Conservation (phyloP, 1,140 invertebrate genomes). For the Anoplolepis gracilipes region DNA sequence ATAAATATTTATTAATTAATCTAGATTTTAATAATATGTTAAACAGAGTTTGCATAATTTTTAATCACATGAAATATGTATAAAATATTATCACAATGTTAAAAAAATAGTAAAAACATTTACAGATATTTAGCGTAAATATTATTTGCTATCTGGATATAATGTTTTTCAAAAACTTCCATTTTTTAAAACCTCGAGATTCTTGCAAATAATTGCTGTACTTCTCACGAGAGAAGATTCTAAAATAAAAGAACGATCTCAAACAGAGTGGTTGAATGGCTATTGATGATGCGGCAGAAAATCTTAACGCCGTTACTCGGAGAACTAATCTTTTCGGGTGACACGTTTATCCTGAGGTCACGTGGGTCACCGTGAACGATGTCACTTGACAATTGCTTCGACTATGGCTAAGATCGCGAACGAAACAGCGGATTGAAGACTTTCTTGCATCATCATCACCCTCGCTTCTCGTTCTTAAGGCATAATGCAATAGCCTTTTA, state of each 20-base stretch:
- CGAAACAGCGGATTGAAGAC: slow-evolving; percentile 54
- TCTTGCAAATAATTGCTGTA: background rate
- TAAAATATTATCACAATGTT: too few relatives aligned
- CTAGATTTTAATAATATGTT: too few relatives aligned
- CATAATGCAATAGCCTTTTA: slow-evolving; percentile 49
- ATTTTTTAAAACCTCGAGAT: background rate
- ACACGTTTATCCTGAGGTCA: slow-evolving; percentile 47
- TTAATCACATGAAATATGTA: too few relatives aligned
- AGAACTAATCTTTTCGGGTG: slow-evolving; percentile 51
- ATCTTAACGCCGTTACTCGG: slow-evolving; percentile 35
- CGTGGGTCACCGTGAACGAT: slow-evolving; percentile 39
- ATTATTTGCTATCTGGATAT: too few relatives aligned
- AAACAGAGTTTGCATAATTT: background rate
- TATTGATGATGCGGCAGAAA: slow-evolving; percentile 18
- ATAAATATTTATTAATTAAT: too few relatives aligned
- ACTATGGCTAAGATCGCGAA: slow-evolving; percentile 33
- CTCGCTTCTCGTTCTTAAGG: slow-evolving; percentile 23
- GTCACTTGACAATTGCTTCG: slow-evolving; percentile 47
- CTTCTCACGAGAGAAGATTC: background rate
- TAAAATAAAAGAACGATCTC: slow-evolving; percentile 9
- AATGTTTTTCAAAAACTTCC: background rate
- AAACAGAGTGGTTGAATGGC: background rate
- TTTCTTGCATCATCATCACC: slow-evolving; percentile 54
- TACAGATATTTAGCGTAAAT: too few relatives aligned
- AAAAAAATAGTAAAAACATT: too few relatives aligned